A percentile compares a stretch with the other conserved stretches of the same genome.
Evolutionary conservation across 1,140 invertebrate species (phyloP).

Genomic region (Ceratoteleas bidentatus): DNA sequence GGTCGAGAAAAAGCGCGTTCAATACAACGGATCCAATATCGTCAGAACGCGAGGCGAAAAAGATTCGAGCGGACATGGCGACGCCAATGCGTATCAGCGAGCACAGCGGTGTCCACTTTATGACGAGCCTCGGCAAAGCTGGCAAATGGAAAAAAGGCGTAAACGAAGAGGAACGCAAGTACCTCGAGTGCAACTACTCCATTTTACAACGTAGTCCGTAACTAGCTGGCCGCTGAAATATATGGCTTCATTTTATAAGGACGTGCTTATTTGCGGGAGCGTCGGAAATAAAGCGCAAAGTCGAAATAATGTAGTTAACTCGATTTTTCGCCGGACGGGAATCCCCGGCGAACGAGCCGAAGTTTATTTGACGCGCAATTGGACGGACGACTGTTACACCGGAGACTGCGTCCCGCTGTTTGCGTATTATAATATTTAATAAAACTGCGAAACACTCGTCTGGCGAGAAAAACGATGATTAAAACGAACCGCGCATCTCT

Average conservation of each 20-base stretch:
- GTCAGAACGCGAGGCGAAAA: no score
- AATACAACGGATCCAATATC: no score
- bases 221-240: conserved; percentile 20
- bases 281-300: neutral
- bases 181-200: conserved; percentile 34
- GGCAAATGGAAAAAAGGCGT: conserved; percentile 21
- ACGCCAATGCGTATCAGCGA: conserved; percentile 11
- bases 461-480: no score
- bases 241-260: conserved; percentile 23
- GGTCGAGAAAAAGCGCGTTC: no score
- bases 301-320: conserved; percentile 3
- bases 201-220: conserved; percentile 36
- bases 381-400: no score
- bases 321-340: no score
- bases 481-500: no score
- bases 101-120: conserved; percentile 43
- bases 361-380: no score
- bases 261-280: conserved; percentile 8
- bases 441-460: no score
- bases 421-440: no score
- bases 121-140: conserved; percentile 11
- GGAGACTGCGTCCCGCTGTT: no score
- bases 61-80: neutral
- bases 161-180: conserved; percentile 38
- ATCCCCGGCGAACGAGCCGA: no score